phyloP scores from a whole-genome alignment of 1,140 invertebrate genomes.

The Papilio glaucus region DNA sequence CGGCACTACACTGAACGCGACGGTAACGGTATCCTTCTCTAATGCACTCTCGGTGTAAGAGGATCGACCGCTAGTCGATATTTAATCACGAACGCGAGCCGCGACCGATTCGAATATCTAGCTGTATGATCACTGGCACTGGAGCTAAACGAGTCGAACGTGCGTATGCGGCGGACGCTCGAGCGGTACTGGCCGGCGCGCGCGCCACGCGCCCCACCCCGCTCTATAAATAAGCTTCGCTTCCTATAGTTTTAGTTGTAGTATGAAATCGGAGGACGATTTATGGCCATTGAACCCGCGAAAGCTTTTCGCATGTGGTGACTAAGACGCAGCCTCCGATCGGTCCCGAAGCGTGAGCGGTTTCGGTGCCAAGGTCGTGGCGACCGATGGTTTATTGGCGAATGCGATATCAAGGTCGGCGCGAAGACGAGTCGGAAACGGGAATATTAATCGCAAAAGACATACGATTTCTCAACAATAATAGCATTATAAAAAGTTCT shows the following conservation, averaged over 20 bases:
- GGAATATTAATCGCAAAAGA: not conserved
- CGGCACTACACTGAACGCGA: slow-evolving; percentile 50
- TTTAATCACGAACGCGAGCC: slow-evolving; percentile 56
- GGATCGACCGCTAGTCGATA: slow-evolving; percentile 54
- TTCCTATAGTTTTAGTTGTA: slow-evolving; percentile 62
- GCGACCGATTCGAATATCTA: slow-evolving; percentile 62
- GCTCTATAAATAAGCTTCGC: slow-evolving; percentile 78
- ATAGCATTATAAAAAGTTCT: not conserved
- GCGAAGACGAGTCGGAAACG: not conserved
- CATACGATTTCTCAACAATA: not conserved
- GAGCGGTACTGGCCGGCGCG: slow-evolving; percentile 46
- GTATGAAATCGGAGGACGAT: slow-evolving; percentile 71
- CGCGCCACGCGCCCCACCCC: slow-evolving; percentile 59
- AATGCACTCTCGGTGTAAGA: slow-evolving; percentile 67
- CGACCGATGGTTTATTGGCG: slow-evolving; percentile 7
- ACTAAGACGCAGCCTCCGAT: slow-evolving; percentile 47
- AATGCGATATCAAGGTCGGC: slow-evolving; percentile 17
- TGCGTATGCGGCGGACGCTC: slow-evolving; percentile 44
- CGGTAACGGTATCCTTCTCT: slow-evolving; percentile 61
- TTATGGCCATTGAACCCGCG: slow-evolving; percentile 79
- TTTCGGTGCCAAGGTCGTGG: slow-evolving; percentile 53
- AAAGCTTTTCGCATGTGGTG: slow-evolving; percentile 65
- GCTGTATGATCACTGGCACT: slow-evolving; percentile 72
- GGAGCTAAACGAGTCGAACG: slow-evolving; percentile 40
- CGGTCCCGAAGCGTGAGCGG: slow-evolving; percentile 29